Percentiles rank a stretch among this genome's conserved stretches.
Evolutionary conservation across 2,113 vertebrate genomes (phyloP).

Genomic region (Engraulis encrasicolus): DNA sequence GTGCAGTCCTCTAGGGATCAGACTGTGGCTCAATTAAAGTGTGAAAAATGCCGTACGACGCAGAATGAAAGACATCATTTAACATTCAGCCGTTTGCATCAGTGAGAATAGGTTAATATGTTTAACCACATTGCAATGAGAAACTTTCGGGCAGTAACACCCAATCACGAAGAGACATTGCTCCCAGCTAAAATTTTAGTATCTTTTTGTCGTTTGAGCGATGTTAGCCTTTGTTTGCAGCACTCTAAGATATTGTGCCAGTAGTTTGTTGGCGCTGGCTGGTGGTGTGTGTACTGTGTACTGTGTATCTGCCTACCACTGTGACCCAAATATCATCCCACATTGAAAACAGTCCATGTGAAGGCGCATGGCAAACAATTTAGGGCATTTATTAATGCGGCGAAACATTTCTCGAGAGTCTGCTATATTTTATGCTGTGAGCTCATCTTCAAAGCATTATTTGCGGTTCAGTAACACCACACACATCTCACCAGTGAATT

Average conservation of each 20-base stretch:
- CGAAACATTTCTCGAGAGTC: not conserved
- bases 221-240: not conserved
- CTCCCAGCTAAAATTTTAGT: not conserved
- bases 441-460: not conserved
- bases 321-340: not conserved
- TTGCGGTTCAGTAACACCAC: not conserved
- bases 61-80: conserved; percentile 69
- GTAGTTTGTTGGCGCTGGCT: not conserved
- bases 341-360: not conserved
- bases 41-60: conserved; percentile 59
- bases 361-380: not conserved
- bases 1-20: conserved; percentile 47
- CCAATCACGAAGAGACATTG: not conserved
- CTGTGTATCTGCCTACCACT: not conserved
- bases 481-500: not conserved
- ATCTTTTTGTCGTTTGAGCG: not conserved
- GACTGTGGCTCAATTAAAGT: conserved; percentile 70
- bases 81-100: conserved; percentile 65
- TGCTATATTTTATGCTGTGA: not conserved
- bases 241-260: not conserved
- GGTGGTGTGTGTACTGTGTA: no score
- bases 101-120: conserved; percentile 55
- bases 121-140: conserved; percentile 8
- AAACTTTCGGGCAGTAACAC: not conserved
- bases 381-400: not conserved